phyloP scores from a whole-genome alignment of 2,888 invertebrate genomes.

The Ditula angustiorana region DNA sequence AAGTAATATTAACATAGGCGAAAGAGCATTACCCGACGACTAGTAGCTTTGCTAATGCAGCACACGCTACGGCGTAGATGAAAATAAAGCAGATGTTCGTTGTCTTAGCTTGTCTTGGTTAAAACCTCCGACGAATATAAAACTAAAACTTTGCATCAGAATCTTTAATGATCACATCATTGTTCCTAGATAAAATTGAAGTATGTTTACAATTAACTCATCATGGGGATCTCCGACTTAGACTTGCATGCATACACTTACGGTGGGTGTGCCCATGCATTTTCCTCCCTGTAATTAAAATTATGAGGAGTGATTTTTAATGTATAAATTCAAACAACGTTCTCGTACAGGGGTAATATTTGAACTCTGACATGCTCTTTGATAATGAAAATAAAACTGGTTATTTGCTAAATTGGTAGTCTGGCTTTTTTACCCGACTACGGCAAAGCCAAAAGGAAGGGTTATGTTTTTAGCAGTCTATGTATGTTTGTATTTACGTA shows the following conservation, averaged over 20 bases:
- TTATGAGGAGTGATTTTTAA: not conserved
- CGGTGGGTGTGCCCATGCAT: not conserved
- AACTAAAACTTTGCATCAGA: too few species aligned
- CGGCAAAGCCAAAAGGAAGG: too few species aligned
- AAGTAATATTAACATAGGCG: constrained; percentile 8
- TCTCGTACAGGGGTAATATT: too few species aligned
- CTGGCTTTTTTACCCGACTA: too few species aligned
- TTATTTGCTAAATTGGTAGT: too few species aligned
- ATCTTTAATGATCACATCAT: too few species aligned
- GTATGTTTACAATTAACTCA: not conserved
- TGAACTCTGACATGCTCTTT: too few species aligned
- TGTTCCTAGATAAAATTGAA: too few species aligned
- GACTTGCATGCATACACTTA: not conserved
- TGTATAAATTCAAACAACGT: too few species aligned
- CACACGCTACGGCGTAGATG: not conserved
- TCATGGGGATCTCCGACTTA: not conserved
- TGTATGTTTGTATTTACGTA: too few species aligned
- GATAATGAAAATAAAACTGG: too few species aligned
- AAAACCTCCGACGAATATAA: not conserved
- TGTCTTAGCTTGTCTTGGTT: not conserved
- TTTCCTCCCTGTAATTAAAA: not conserved
- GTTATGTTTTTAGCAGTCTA: too few species aligned
- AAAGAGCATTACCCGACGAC: not conserved
- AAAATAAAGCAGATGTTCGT: not conserved
- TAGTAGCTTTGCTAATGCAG: not conserved